Base-by-base conservation (phyloP, 37 sponge, comb jelly and placozoan species). In the Amphimedon queenslandica region DNA sequence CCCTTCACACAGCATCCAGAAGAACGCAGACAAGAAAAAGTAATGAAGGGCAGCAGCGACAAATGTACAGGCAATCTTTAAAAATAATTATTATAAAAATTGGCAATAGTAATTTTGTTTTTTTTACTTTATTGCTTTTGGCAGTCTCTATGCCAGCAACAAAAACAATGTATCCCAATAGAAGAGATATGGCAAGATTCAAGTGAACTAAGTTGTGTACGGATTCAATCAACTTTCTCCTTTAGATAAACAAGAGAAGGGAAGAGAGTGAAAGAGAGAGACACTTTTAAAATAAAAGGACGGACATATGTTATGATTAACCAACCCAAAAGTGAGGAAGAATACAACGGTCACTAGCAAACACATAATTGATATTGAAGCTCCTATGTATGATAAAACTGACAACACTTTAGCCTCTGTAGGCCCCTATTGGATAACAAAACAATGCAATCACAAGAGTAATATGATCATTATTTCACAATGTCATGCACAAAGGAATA, bases 161-260 rank as follows among this genome's bases (percentile, higher is more conserved):
- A 76, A 87, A 87, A 4, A 72, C 21, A 2, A 70, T 25, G 33
- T 75, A 76, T 32, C 71, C 81, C 34, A 76, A 10, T 4, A 80
- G 64, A 53, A 87, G 72, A 4, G 76, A 42, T 20, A 76, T 70
- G 42, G 87, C 51, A 21, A 87, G 77, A 51, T 87, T 87, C 33
- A 87, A 67, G 66, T 87, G 87, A 31, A 87, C 67, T 33, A 87
- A 87, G 55, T 80, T 74, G 37, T 80, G 71, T 2, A 82, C 82
- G 25, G 77, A 35, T 30, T 18, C 42, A 27, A 74, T 58, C 63
- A 82, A 37, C n/a, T 71, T 73, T n/a, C 64, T 55, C 60, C 87
- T 87, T 66, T 47, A 47, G 13, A 47, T 13, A 47, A 8, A 47
- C 13, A 8, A 47, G 13, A n/a, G n/a, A n/a, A n/a, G n/a, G n/a